Conservation (phyloP, 2,113 vertebrate species). For the Cephalopterus ornatus region DNA sequence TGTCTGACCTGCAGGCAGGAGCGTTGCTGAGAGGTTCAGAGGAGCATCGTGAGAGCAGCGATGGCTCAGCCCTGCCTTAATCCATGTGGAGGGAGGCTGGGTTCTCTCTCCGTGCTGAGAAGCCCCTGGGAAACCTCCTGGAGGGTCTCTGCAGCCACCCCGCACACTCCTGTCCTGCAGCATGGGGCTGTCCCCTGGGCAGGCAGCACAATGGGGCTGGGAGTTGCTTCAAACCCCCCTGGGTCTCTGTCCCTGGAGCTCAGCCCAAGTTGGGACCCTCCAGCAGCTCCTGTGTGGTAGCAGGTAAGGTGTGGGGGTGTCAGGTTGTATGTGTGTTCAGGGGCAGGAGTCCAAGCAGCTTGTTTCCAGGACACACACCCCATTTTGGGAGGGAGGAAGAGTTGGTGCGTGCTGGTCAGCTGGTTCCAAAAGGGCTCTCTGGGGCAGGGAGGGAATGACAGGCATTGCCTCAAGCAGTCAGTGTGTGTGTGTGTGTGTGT, state of each 20-base stretch:
- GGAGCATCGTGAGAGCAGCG: background rate
- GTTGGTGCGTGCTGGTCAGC: rapidly evolving
- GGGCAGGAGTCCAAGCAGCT: background rate
- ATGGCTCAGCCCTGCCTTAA: background rate
- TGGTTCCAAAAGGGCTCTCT: background rate
- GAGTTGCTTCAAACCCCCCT: rapidly evolving
- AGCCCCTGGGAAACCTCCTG: background rate
- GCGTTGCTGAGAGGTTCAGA: background rate
- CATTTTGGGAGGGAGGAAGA: background rate
- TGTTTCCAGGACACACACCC: background rate
- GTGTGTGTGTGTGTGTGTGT: background rate
- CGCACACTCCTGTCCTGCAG: background rate
- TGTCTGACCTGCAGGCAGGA: conserved; percentile 47
- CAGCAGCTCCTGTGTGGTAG: background rate
- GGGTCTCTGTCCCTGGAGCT: background rate
- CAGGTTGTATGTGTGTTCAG: background rate
- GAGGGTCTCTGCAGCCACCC: background rate
- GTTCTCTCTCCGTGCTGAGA: background rate
- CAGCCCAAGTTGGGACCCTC: background rate
- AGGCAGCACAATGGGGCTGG: background rate
- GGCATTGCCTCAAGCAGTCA: background rate
- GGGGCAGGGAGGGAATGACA: background rate
- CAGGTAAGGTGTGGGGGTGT: background rate
- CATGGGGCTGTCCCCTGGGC: background rate
- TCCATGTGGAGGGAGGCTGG: background rate